These are phyloP conservation scores for Gymnocheta viridis DNA, from an alignment of 2,888 invertebrate genomes.

Conservation along the genomic window DNA sequence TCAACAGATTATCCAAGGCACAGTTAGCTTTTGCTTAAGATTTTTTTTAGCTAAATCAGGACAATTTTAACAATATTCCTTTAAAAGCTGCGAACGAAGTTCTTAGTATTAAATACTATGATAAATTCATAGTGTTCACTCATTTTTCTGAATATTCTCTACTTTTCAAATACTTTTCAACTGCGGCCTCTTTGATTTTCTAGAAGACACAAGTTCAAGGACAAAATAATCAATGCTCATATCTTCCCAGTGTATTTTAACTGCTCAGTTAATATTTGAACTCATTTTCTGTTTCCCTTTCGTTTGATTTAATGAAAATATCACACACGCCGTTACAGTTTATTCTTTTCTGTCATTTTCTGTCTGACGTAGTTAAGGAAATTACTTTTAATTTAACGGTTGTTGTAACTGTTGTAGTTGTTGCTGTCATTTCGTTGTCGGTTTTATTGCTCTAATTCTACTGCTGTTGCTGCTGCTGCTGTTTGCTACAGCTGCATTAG, in stretches of 20 bases:
- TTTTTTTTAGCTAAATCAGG: too few relatives aligned
- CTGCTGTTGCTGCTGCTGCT: constrained; percentile 1
- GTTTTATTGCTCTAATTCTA: constrained; percentile 15
- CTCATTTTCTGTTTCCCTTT: constrained; percentile 28
- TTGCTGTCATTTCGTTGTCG: background rate
- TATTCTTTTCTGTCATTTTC: background rate
- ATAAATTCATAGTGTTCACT: too few relatives aligned
- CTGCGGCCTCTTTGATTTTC: background rate
- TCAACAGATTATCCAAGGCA: too few relatives aligned
- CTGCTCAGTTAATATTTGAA: constrained; percentile 45
- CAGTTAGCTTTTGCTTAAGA: too few relatives aligned
- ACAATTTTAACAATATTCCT: too few relatives aligned
- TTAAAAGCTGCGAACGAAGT: too few relatives aligned
- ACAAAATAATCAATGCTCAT: background rate
- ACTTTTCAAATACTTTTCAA: too few relatives aligned
- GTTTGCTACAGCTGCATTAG: constrained; percentile 21
- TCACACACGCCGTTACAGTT: background rate
- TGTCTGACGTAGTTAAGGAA: constrained; percentile 48
- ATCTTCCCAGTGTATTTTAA: background rate
- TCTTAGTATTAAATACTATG: too few relatives aligned
- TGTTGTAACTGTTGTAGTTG: constrained; percentile 28
- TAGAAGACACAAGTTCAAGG: background rate
- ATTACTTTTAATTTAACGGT: constrained; percentile 56
- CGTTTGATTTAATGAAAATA: background rate
- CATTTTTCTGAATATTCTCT: too few relatives aligned